phyloP scores from a whole-genome alignment of 92 coral and sea anemone genomes.

The Parazoanthus atlanticus region DNA sequence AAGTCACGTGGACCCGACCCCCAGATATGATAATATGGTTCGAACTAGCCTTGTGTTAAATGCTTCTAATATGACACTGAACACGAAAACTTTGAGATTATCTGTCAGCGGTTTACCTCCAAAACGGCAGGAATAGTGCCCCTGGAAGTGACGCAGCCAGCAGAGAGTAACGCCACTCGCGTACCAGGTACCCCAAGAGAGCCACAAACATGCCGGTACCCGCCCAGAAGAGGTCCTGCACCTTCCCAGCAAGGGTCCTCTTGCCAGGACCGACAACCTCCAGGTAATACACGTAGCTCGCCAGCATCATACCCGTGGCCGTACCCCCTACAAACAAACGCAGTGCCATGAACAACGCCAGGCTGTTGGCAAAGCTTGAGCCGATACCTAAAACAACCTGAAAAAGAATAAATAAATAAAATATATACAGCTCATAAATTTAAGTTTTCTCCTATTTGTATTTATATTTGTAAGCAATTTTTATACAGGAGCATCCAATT shows the following conservation, averaged over 20 bases:
- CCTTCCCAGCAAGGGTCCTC: slow-evolving; percentile 34
- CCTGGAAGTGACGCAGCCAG: slow-evolving; percentile 33
- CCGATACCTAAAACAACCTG: slow-evolving; percentile 21
- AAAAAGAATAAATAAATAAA: no score
- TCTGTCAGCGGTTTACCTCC: slow-evolving; percentile 21
- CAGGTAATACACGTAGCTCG: slow-evolving; percentile 19
- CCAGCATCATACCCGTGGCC: slow-evolving; percentile 22
- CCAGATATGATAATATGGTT: no score
- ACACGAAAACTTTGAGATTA: background rate
- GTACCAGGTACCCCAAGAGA: slow-evolving; percentile 12
- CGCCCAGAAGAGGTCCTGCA: slow-evolving; percentile 28
- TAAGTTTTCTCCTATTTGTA: no score
- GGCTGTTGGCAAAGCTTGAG: slow-evolving; percentile 16
- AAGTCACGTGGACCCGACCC: no score
- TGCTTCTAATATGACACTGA: no score
- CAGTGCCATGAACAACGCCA: slow-evolving; percentile 16
- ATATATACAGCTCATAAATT: no score
- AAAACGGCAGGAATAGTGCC: slow-evolving; percentile 14
- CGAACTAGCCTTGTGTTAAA: no score
- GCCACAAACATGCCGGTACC: slow-evolving; percentile 35
- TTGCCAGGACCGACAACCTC: slow-evolving; percentile 29
- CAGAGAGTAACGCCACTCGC: slow-evolving; percentile 39
- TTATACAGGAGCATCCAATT: no score
- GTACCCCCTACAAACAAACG: slow-evolving; percentile 39
- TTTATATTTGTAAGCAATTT: no score